Evolutionary conservation across 2,113 vertebrate genomes (phyloP), one percentile per base, ranked within the genome.

Genomic region (Sigmodon hispidus): DNA sequence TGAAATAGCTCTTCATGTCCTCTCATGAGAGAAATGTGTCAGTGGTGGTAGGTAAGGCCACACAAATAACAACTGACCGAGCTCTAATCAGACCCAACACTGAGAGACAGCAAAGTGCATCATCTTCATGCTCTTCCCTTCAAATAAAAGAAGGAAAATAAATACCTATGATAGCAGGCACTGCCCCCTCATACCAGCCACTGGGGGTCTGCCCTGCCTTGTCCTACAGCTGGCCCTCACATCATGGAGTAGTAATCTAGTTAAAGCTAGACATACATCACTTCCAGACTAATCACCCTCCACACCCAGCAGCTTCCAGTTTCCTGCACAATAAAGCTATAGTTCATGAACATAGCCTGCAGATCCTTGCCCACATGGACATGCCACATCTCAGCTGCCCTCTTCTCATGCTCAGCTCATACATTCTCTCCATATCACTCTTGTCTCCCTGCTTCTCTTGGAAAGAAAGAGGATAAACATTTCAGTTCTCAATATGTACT

Each of bases 131-230:
- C 12, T 36, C 76, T 76, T 16, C 3, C 45, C 72, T 22, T 45
- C n/a, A 36, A 91, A 65, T 12, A 83, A 73, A 12, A 50, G 77
- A 85, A 80, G 31, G 26, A 65, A 31, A n/a, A 50, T n/a, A 34
- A 65, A 31, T 26, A 5, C 1, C 15, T 8, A 3, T 1, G 16
- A 24, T 17, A 36, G 21, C 7, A 4, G 1, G 43, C 69, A 69
- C 11, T 21, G 11, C 57, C 36, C 36, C 24, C 48, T 40, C 7
- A 1, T 40, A 4, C 17, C n/a, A 26, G 40, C 45, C 16, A 19
- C 11, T 4, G 7, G 2, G 9, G 36, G 81, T 55, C 87, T 22
- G 29, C 75, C 40, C 1, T 15, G 24, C 12, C 45, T 40, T 43
- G 7, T 36, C 19, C 76, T 50, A 31, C 75, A 12, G 3, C 48